Base-by-base conservation (phyloP, 1,140 invertebrate species). In the Calycopis cecrops region DNA sequence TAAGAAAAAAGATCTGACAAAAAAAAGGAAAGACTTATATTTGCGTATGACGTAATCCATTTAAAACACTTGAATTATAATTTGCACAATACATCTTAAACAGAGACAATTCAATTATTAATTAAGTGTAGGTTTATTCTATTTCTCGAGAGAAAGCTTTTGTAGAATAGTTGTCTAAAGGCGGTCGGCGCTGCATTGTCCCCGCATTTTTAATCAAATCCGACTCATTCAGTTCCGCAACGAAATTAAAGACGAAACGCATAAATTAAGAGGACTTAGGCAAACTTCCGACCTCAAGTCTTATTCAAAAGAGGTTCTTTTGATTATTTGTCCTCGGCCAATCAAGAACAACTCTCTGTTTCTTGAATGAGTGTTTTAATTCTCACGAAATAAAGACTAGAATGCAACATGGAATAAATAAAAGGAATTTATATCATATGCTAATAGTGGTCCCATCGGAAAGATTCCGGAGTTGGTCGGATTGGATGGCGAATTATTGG, bases 401-500 rank as follows among this genome's bases (percentile, higher is more conserved):
- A 48, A 65, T 65, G 66, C 58, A 59, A 59, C 54, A 28, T 48
- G 21, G 12, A 48, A 12, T 59, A 59, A 59, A 51, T 50, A 49
- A 14, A 42, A n/a, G 37, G 37, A 28, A 50, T 52, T 55, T 50
- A 55, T 62, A 63, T 62, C 62, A 62, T 79, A 79, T 79, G 76
- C 68, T 73, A 79, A 79, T 76, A 59, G 52, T 56, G 59, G 55
- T 76, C 76, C 73, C 74, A 69, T 75, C 65, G 73, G 76, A 79
- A 76, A 76, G 74, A 77, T 77, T 75, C 66, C 57, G 63, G 66
- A 67, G 62, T 71, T 66, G 61, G 57, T 59, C 65, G 74, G 77
- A 77, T 79, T 79, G 74, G 74, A 72, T 77, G 67, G 65, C 71
- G 62, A 75, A 73, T 77, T 74, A 77, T 75, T 79, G 74, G 76